phyloP scores from a whole-genome alignment of 2,113 vertebrate species.

The Passer domesticus region DNA sequence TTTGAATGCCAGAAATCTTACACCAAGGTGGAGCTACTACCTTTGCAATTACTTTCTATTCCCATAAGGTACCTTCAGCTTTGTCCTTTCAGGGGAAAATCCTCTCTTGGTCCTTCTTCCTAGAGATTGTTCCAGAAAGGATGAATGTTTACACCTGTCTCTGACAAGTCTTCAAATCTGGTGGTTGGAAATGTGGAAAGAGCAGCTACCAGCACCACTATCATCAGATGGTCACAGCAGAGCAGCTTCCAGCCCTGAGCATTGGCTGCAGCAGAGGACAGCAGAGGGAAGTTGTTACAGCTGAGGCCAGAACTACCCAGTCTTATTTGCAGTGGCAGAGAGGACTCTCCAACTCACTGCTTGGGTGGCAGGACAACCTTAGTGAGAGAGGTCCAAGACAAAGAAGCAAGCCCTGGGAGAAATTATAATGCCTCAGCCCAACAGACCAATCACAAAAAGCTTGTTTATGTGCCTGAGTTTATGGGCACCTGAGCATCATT shows the following conservation, averaged over 20 bases:
- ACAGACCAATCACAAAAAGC: not conserved
- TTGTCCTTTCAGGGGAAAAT: not conserved
- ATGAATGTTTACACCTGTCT: not conserved
- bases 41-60: not conserved
- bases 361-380: not conserved
- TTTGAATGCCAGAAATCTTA: not conserved
- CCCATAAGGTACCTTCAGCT: not conserved
- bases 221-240: not conserved
- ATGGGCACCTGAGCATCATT: not conserved
- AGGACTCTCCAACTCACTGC: not conserved
- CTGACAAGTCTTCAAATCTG: not conserved
- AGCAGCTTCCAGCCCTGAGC: not conserved
- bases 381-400: not conserved
- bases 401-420: not conserved
- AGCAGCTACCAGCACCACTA: not conserved
- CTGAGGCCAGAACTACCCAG: not conserved
- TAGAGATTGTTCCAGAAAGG: not conserved
- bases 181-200: not conserved
- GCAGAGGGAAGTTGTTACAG: not conserved
- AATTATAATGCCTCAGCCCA: not conserved
- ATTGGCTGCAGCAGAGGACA: not conserved
- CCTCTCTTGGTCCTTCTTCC: not conserved
- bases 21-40: not conserved
- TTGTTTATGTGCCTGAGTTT: not conserved
- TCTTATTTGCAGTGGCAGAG: not conserved